Base-by-base conservation (phyloP, 2,797 vertebrate genomes). In the Myripristis jacobus region DNA sequence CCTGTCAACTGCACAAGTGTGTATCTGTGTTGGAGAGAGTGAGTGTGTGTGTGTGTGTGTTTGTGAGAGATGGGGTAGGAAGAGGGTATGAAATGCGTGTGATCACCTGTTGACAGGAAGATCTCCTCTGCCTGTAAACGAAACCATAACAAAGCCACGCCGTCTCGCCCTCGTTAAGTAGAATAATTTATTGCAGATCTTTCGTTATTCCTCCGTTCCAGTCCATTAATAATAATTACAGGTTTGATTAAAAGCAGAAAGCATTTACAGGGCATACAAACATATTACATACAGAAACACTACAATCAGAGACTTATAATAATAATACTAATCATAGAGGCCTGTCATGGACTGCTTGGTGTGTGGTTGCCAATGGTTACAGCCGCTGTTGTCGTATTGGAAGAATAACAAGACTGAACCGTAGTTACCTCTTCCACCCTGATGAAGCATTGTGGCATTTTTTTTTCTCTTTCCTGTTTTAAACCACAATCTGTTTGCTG, bases 171-270 rank as follows among this genome's bases (percentile, higher is more conserved):
- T 60, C 70, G 67, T 81, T 92, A 88, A 76, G 88, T 92, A 95
- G 93, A 94, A 95, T 95, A 92, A 94, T 95, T 95, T 95, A 95
- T 95, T 95, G 93, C 93, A 91, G 84, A 85, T 93, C 79, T 91
- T 92, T 86, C 86, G 89, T 90, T 88, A 87, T 70, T 88, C 79
- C 80, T 93, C 82, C 89, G 74, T 89, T 85, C 88, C 56, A 73
- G 70, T 86, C 91, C 83, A 88, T 90, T 83, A 90, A 90, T 82
- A 86, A 77, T 90, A 92, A 87, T 91, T 91, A 92, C 89, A 93
- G 82, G 77, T 91, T 93, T 86, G n/a, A n/a, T n/a, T n/a, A 92
- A 93, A 94, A 93, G 90, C 90, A 36, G 56, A 66, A 70, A 80
- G 86, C 89, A 91, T 93, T 91, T 93, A 94, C 91, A 94, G 77